These are phyloP conservation scores for Antedon mediterranea DNA, from an alignment of 53 echinoderm and acorn worm genomes.

Conservation along the genomic window DNA sequence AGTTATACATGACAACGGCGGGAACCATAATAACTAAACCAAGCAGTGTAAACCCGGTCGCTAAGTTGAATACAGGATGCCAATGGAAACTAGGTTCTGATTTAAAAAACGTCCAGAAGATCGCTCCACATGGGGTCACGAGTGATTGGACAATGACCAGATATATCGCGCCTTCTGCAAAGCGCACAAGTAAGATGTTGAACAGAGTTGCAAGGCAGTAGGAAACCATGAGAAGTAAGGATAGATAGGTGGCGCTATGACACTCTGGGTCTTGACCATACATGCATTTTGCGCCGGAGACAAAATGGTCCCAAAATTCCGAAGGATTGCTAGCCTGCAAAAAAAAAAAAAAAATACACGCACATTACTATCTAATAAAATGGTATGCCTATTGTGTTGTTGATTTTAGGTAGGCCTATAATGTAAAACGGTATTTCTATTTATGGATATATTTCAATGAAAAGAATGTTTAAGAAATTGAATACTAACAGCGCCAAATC, in stretches of 20 bases:
- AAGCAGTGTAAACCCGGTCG: conserved; percentile 50
- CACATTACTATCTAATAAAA: not conserved
- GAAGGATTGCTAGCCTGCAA: conserved; percentile 38
- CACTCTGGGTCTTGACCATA: conserved; percentile 46
- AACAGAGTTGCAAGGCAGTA: conserved; percentile 76
- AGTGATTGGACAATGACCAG: conserved; percentile 75
- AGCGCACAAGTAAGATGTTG: conserved; percentile 69
- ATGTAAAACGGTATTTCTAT: too few species aligned
- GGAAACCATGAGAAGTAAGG: conserved; percentile 53
- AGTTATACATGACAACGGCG: conserved; percentile 75
- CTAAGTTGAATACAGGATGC: conserved; percentile 53
- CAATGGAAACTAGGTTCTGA: conserved; percentile 50
- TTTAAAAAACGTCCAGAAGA: conserved; percentile 74
- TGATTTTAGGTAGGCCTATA: too few species aligned
- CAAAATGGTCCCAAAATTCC: conserved; percentile 45
- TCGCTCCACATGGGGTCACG: conserved; percentile 62
- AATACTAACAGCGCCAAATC: conserved; percentile 70
- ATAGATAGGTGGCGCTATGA: conserved; percentile 32
- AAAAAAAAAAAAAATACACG: not conserved
- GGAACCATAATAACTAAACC: conserved; percentile 68
- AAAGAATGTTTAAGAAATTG: too few species aligned
- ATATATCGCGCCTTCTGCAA: conserved; percentile 83
- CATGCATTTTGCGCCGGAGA: conserved; percentile 48
- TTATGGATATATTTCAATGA: too few species aligned
- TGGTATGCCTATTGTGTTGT: too few species aligned